Percentiles rank a stretch among this genome's conserved stretches.
Evolutionary conservation across 2,888 invertebrate species (phyloP).

Genomic region (Ashinkailepas kermadecensis): DNA sequence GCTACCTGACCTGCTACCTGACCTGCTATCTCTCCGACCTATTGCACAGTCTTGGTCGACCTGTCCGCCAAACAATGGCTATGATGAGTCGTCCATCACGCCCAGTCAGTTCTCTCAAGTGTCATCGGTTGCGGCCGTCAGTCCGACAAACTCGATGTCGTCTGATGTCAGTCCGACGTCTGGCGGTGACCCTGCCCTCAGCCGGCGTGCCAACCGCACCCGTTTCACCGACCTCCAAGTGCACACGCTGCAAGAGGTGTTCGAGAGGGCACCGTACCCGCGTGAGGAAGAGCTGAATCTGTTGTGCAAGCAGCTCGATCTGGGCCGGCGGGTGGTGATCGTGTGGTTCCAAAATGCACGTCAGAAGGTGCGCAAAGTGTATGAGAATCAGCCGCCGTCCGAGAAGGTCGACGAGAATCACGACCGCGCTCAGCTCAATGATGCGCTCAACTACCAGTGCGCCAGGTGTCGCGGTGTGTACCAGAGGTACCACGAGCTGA

Average conservation of each 20-base stretch:
- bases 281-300: conserved; percentile 99
- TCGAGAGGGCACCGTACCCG: conserved; percentile 99
- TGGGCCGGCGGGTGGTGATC: conserved; percentile 96
- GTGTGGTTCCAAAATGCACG: conserved; percentile 99
- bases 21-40: too few species aligned
- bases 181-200: conserved; percentile 43
- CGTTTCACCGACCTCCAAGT: conserved; percentile 99
- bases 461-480: conserved; percentile 96
- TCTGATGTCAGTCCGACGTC: conserved; percentile 45
- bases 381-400: conserved; percentile 89
- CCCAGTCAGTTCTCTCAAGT: conserved; percentile 34
- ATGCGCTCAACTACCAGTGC: conserved; percentile 92
- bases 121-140: conserved; percentile 19
- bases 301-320: conserved; percentile 82
- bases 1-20: too few species aligned
- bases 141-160: conserved; percentile 29
- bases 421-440: conserved; percentile 55
- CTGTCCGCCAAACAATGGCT: not conserved
- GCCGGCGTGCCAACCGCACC: conserved; percentile 95
- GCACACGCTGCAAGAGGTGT: conserved; percentile 96
- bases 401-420: conserved; percentile 56
- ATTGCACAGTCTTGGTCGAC: too few species aligned
- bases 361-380: conserved; percentile 96
- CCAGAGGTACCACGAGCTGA: conserved; percentile 96
- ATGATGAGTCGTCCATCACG: conserved; percentile 49